These are phyloP conservation scores for Rissa tridactyla DNA, from an alignment of 2,113 vertebrate genomes.

Conservation along the genomic window DNA sequence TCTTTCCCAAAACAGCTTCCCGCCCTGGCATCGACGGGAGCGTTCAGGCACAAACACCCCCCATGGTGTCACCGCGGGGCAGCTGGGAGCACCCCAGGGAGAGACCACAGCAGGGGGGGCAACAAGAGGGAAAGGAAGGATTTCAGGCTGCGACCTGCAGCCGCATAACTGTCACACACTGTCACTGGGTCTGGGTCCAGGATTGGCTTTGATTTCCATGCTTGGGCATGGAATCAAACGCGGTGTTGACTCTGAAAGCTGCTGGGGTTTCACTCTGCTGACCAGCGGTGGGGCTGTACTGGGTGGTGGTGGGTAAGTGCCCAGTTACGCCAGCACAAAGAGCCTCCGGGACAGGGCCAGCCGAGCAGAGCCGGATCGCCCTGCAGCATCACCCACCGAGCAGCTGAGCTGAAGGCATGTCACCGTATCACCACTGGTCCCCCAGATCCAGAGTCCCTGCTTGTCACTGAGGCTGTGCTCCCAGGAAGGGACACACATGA, in stretches of 20 bases:
- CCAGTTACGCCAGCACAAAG: not conserved
- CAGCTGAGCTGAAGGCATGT: not conserved
- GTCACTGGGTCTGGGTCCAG: not conserved
- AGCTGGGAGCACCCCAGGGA: not conserved
- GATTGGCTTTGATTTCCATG: not conserved
- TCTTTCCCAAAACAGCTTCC: not conserved
- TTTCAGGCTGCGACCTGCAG: not conserved
- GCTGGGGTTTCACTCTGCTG: not conserved
- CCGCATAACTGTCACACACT: fast-evolving
- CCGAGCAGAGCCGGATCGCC: fast-evolving
- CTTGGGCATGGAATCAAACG: not conserved
- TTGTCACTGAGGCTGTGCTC: fast-evolving
- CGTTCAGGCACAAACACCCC: fast-evolving
- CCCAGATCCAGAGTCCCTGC: not conserved
- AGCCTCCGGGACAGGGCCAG: not conserved
- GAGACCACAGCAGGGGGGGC: fast-evolving
- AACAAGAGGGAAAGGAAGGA: not conserved
- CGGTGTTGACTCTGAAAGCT: not conserved
- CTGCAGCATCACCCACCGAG: not conserved
- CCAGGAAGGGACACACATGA: not conserved
- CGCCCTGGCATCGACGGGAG: fast-evolving
- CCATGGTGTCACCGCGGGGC: fast-evolving
- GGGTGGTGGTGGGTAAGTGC: not conserved
- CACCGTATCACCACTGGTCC: not conserved
- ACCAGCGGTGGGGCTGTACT: not conserved